Evolutionary conservation across 2,888 invertebrate species (phyloP), one percentile per base, ranked within the genome.

Genomic region (Dioctria rufipes): DNA sequence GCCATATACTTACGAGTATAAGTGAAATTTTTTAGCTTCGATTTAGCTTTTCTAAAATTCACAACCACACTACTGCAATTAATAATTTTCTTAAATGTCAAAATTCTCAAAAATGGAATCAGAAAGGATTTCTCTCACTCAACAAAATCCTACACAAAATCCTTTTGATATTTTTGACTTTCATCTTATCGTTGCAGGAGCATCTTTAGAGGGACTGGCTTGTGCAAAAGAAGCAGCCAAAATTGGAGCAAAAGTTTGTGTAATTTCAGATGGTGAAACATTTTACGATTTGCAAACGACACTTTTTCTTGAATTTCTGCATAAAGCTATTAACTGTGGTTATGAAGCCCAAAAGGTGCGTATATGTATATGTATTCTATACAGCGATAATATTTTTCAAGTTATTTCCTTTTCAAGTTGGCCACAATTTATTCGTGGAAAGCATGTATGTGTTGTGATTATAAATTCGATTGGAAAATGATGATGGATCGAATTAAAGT

Each of bases 151-250:
- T 25, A 25, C 25, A 25, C 25, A 25, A 25, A 25, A 25, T 25
- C 25, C 25, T 25, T 46, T 46, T 46, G 46, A 46, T 46, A 46
- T 46, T 6, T 46, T 46, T 46, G 69, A 81, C 13, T 81, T 54
- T 60, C 42, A 80, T 60, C 13, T 81, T 37, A 80, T 81, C 60
- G 75, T 81, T 0, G 8, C 80, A 4, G 81, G 81, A 46, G 63
- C 63, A 9, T 81, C 81, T 0, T 8, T 80, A 0, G 97, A 97
- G 54, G 96, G 97, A 67, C 91, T 97, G 78, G 95, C 97, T 0
- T 96, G 96, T 83, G 96, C 97, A 6, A 97, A 97, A 89, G 95
- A 96, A 88, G 94, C 95, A 0, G 91, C 92, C 9, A 91, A 90
- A 85, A 90, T 92, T 49, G 95, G 95, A 9, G 95, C 94, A 9